These are phyloP conservation scores for Sipunculus nudus DNA, from an alignment of 2,888 invertebrate genomes.

Conservation along the genomic window DNA sequence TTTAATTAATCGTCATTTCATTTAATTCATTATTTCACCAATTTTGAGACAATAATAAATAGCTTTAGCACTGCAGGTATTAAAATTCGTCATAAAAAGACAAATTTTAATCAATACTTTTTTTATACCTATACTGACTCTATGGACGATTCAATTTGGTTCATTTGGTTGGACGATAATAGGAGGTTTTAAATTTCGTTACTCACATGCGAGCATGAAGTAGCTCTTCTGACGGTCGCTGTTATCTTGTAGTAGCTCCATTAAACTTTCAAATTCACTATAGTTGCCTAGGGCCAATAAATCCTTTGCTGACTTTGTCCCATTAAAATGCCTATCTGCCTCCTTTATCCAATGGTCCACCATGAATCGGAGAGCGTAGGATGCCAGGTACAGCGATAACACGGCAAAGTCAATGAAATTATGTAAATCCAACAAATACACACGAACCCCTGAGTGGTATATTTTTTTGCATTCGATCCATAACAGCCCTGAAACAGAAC, in stretches of 20 bases:
- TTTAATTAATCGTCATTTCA: too few relatives aligned
- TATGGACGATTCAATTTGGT: neutral
- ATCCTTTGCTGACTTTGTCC: constrained; percentile 50
- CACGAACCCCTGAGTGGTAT: constrained; percentile 61
- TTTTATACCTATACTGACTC: neutral
- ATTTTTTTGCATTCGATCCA: constrained; percentile 67
- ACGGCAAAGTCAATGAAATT: constrained; percentile 65
- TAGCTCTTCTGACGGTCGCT: constrained; percentile 40
- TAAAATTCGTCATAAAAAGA: too few relatives aligned
- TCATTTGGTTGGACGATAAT: neutral
- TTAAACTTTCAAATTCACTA: too few relatives aligned
- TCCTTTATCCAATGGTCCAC: constrained; percentile 62
- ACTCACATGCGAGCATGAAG: constrained; percentile 45
- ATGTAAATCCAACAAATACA: constrained; percentile 64
- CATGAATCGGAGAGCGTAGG: constrained; percentile 64
- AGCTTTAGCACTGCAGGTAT: too few relatives aligned
- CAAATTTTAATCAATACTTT: too few relatives aligned
- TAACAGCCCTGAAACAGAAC: constrained; percentile 55
- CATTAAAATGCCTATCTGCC: constrained; percentile 60
- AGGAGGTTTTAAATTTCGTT: too few relatives aligned
- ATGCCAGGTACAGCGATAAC: constrained; percentile 65
- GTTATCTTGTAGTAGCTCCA: too few relatives aligned
- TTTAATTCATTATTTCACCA: too few relatives aligned
- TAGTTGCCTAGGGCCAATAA: constrained; percentile 49
- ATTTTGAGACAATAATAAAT: too few relatives aligned